A percentile compares a stretch with the other conserved stretches of the same genome.
Conservation (phyloP, 1,140 invertebrate genomes). For the Spodoptera litura region DNA sequence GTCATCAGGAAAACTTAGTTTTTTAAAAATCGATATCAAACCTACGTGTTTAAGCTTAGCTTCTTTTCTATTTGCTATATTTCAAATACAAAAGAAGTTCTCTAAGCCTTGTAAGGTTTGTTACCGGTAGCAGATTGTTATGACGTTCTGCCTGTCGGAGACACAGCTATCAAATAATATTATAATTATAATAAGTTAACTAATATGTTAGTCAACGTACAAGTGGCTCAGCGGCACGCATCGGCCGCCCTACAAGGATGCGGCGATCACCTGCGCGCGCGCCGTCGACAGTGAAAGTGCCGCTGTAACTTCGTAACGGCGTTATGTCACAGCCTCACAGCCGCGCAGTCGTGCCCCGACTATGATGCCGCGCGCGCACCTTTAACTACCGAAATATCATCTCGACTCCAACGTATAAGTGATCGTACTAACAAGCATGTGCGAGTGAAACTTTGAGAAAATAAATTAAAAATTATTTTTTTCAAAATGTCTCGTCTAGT, state of each 20-base stretch:
- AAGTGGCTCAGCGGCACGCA: constrained; percentile 48
- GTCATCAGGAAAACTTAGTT: no score
- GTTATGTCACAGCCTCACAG: constrained; percentile 75
- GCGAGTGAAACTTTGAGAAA: constrained; percentile 63
- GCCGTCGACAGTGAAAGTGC: constrained; percentile 78
- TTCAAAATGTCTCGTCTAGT: constrained; percentile 71
- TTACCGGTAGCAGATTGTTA: no score
- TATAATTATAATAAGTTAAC: constrained; percentile 32
- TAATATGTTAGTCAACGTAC: constrained; percentile 37
- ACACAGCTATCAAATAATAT: neutral
- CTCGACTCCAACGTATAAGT: constrained; percentile 44
- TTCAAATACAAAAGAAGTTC: no score
- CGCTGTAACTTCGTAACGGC: constrained; percentile 63
- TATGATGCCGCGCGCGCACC: constrained; percentile 77
- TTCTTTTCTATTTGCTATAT: no score
- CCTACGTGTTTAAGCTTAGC: no score
- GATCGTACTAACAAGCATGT: constrained; percentile 63
- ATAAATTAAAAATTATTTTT: constrained; percentile 51
- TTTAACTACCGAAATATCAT: constrained; percentile 52
- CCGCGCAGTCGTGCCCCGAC: constrained; percentile 65
- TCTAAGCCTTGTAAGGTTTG: no score
- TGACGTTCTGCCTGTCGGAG: no score
- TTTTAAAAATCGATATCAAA: no score
- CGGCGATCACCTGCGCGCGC: constrained; percentile 60
- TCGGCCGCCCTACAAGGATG: constrained; percentile 75